These are phyloP conservation scores for Sarcophaga caerulescens DNA, from an alignment of 2,888 invertebrate species.

Conservation along the genomic window DNA sequence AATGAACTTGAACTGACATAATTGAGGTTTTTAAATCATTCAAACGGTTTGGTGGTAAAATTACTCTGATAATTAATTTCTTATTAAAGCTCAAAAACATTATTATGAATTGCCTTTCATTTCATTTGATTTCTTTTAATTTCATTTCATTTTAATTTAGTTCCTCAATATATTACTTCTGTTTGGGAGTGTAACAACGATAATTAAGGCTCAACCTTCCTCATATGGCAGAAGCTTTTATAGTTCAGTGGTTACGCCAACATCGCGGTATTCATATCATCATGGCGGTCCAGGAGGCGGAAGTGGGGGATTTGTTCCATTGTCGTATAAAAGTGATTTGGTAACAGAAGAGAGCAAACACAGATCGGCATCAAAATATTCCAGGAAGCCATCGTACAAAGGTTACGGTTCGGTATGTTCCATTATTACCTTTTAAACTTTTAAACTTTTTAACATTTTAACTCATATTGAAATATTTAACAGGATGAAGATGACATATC, in stretches of 20 bases:
- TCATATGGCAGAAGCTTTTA: slow-evolving; percentile 73
- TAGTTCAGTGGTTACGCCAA: slow-evolving; percentile 71
- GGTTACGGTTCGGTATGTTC: slow-evolving; percentile 74
- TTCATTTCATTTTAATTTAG: slow-evolving; percentile 64
- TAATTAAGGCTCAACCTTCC: slow-evolving; percentile 64
- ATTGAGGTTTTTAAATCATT: background rate
- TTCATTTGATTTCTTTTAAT: background rate
- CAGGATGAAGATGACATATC: slow-evolving; percentile 77
- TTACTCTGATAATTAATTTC: background rate
- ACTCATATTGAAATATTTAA: background rate
- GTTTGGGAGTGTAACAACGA: slow-evolving; percentile 57
- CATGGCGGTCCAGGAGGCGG: slow-evolving; percentile 33
- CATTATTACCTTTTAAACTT: background rate
- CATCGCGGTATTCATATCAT: slow-evolving; percentile 68
- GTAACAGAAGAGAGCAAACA: slow-evolving; percentile 75
- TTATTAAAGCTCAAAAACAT: too few species aligned
- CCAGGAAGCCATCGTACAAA: slow-evolving; percentile 74
- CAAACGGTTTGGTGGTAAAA: background rate
- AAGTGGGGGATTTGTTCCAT: slow-evolving; percentile 64
- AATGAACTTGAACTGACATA: slow-evolving; percentile 7
- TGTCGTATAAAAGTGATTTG: slow-evolving; percentile 73
- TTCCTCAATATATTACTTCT: slow-evolving; percentile 68
- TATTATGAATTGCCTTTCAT: background rate
- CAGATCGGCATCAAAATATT: slow-evolving; percentile 61
- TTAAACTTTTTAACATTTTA: background rate